Evolutionary conservation across 2,797 vertebrate species (phyloP).

Genomic region (Pygocentrus nattereri): DNA sequence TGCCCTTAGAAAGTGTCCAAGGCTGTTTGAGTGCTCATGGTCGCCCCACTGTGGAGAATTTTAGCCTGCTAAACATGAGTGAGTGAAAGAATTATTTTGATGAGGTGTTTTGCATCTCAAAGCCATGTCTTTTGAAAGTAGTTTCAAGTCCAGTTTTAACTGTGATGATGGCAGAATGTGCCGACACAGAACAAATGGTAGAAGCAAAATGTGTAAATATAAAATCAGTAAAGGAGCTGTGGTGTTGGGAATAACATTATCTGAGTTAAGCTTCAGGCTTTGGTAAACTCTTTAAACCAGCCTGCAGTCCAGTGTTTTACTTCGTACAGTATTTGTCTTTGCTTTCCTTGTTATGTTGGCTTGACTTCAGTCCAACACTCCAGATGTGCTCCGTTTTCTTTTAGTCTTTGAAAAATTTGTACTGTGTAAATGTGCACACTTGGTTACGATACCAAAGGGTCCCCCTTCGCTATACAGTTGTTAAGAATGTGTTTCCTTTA

Average conservation of each 20-base stretch:
- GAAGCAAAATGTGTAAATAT: background rate
- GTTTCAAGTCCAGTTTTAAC: too few relatives aligned
- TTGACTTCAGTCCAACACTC: conserved; percentile 1
- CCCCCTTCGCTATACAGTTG: background rate
- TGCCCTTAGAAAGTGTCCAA: too few relatives aligned
- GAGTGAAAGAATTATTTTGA: too few relatives aligned
- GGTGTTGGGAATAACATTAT: background rate
- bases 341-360: background rate
- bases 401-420: background rate
- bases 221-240: background rate
- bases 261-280: background rate
- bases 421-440: conserved; percentile 33
- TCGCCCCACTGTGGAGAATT: too few relatives aligned
- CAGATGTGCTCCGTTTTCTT: background rate
- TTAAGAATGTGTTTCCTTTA: conserved; percentile 1
- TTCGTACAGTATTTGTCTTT: background rate
- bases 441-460: conserved; percentile 6
- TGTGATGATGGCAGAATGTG: background rate
- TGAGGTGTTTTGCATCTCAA: too few relatives aligned
- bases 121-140: too few relatives aligned
- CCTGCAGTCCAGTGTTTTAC: background rate
- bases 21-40: too few relatives aligned
- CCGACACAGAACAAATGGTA: background rate
- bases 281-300: background rate
- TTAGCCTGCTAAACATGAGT: too few relatives aligned